These are phyloP conservation scores for Philereme transversata DNA, from an alignment of 2,888 invertebrate species.

Conservation along the genomic window DNA sequence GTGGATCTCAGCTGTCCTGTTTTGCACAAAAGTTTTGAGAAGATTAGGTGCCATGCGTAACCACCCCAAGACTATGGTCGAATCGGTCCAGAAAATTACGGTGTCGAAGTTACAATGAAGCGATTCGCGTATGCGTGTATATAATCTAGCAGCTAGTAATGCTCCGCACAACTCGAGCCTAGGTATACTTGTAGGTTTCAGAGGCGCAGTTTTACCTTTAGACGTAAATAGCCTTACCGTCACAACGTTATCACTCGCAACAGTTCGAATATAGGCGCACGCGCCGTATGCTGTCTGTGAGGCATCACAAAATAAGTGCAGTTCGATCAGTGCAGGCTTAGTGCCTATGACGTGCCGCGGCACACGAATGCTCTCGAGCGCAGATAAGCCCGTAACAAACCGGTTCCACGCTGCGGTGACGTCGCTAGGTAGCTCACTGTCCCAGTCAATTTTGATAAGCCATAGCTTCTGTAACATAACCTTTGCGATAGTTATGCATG, in stretches of 20 bases:
- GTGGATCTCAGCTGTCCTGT: conserved; percentile 28
- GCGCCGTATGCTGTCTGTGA: conserved; percentile 7
- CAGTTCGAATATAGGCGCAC: conserved; percentile 8
- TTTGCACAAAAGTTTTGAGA: conserved; percentile 40
- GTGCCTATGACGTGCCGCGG: too few relatives aligned
- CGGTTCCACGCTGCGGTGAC: conserved; percentile 11
- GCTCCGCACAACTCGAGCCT: too few relatives aligned
- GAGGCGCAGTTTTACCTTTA: conserved; percentile 43
- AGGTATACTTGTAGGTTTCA: not conserved
- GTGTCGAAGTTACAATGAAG: not conserved
- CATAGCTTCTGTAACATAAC: conserved; percentile 10
- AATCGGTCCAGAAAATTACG: conserved; percentile 16
- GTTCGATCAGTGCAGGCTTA: too few relatives aligned
- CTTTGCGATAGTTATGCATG: too few relatives aligned
- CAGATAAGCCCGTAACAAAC: conserved; percentile 5
- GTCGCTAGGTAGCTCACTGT: conserved; percentile 10
- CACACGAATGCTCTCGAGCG: not conserved
- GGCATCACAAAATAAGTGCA: too few relatives aligned
- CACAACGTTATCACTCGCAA: not conserved
- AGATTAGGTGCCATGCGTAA: conserved; percentile 32
- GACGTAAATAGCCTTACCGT: conserved; percentile 16
- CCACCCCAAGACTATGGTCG: conserved; percentile 39
- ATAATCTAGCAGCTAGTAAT: too few relatives aligned
- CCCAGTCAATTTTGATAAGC: conserved; percentile 28
- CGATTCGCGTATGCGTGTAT: too few relatives aligned